Evolutionary conservation across 2,888 invertebrate genomes (phyloP).

Genomic region (Agrochola macilenta): DNA sequence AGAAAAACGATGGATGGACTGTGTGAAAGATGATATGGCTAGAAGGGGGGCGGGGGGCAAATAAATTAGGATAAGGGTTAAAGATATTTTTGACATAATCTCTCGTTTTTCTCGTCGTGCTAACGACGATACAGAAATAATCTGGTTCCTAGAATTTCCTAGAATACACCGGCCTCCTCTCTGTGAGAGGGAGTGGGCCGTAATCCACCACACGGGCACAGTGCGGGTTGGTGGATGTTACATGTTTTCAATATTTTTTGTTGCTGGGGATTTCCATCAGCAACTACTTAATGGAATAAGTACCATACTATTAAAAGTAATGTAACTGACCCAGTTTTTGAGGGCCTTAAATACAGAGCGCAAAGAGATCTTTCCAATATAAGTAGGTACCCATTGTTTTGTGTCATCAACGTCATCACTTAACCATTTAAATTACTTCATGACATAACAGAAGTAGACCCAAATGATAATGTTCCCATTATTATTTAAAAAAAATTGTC

Average conservation of each 20-base stretch:
- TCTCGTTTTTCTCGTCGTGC: not conserved
- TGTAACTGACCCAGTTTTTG: not conserved
- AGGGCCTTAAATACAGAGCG: not conserved
- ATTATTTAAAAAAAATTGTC: slow-evolving; percentile 42
- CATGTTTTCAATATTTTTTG: no score
- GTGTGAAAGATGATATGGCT: not conserved
- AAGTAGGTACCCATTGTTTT: no score
- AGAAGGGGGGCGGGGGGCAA: not conserved
- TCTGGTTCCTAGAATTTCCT: not conserved
- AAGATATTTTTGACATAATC: not conserved
- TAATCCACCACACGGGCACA: not conserved
- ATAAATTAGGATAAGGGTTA: not conserved
- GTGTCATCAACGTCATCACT: not conserved
- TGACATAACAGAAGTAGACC: slow-evolving; percentile 41
- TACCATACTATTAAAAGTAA: not conserved
- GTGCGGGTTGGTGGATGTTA: not conserved
- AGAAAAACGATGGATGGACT: no score
- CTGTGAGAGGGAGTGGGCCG: not conserved
- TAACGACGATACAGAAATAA: no score
- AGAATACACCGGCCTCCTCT: not conserved
- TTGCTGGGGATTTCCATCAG: not conserved
- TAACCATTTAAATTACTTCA: not conserved
- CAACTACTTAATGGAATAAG: not conserved
- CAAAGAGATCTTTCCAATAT: not conserved
- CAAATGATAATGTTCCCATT: slow-evolving; percentile 42